phyloP scores from a whole-genome alignment of 2,888 invertebrate genomes.

The Drosophila mayaguana region DNA sequence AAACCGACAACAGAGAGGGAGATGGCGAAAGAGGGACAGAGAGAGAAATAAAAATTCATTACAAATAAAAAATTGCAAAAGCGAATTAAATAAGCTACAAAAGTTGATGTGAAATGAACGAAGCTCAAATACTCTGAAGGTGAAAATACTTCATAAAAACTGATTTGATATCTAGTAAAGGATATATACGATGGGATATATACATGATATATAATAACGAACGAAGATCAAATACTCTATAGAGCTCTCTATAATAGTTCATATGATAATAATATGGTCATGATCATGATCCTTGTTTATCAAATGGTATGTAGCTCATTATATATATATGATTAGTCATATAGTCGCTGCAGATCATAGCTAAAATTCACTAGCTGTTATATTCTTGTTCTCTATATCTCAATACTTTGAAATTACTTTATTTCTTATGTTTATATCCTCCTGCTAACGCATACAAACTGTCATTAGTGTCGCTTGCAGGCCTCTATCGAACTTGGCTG shows the following conservation, averaged over 20 bases:
- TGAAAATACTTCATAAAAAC: neutral
- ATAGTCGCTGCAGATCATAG: neutral
- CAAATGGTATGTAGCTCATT: neutral
- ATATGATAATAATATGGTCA: too few relatives aligned
- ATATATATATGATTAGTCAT: neutral
- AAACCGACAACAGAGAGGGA: constrained; percentile 6
- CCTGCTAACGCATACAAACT: neutral
- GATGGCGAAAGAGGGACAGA: neutral
- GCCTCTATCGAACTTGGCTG: neutral
- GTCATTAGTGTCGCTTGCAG: constrained; percentile 1
- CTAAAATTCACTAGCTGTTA: neutral
- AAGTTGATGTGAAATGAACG: neutral
- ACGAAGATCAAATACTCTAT: too few relatives aligned
- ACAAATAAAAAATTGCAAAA: constrained; percentile 29
- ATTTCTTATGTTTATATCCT: neutral
- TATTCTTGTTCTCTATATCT: neutral
- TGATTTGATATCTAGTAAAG: neutral
- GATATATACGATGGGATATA: neutral
- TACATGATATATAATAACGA: neutral
- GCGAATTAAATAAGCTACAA: constrained; percentile 14
- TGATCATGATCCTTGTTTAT: too few relatives aligned
- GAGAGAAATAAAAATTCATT: constrained; percentile 15
- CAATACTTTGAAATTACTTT: neutral
- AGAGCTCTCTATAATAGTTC: too few relatives aligned
- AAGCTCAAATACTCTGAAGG: constrained; percentile 18